phyloP scores from a whole-genome alignment of 2,888 invertebrate genomes.

The Onchidella celtica region DNA sequence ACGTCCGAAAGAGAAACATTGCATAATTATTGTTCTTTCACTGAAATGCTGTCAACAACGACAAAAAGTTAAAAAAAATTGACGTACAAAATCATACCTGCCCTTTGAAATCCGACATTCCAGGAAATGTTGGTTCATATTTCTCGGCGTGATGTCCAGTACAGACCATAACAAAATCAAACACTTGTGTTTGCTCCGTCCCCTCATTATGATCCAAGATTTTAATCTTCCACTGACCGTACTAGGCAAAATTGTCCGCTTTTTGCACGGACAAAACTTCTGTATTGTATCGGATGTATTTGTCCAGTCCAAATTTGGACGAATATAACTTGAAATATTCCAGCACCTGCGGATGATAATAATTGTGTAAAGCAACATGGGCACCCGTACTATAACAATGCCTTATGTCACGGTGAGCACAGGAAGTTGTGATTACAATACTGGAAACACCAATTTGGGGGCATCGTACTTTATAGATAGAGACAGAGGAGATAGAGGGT shows the following conservation, averaged over 20 bases:
- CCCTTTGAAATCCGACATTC: slow-evolving; percentile 68
- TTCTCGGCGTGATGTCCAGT: slow-evolving; percentile 72
- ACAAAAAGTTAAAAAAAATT: no score
- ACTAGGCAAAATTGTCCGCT: slow-evolving; percentile 59
- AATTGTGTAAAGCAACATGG: neutral
- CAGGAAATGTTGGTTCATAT: slow-evolving; percentile 63
- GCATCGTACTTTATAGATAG: no score
- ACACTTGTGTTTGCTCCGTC: slow-evolving; percentile 55
- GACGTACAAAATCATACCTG: no score
- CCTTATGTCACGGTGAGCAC: no score
- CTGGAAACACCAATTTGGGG: no score
- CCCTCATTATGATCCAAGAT: slow-evolving; percentile 57
- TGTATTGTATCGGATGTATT: slow-evolving; percentile 71
- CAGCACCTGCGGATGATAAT: slow-evolving; percentile 26
- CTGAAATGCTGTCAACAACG: no score
- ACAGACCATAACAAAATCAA: slow-evolving; percentile 69
- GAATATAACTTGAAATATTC: slow-evolving; percentile 77
- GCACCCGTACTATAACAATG: no score
- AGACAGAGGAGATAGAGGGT: no score
- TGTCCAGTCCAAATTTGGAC: slow-evolving; percentile 69
- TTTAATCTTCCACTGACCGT: slow-evolving; percentile 67
- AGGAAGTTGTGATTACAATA: no score
- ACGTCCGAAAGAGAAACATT: no score
- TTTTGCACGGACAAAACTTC: slow-evolving; percentile 61
- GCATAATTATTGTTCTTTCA: no score